These are phyloP conservation scores for Cassiopea xamachana DNA, from an alignment of 30 jellyfish, hydroid and myxozoan species.

Conservation along the genomic window DNA sequence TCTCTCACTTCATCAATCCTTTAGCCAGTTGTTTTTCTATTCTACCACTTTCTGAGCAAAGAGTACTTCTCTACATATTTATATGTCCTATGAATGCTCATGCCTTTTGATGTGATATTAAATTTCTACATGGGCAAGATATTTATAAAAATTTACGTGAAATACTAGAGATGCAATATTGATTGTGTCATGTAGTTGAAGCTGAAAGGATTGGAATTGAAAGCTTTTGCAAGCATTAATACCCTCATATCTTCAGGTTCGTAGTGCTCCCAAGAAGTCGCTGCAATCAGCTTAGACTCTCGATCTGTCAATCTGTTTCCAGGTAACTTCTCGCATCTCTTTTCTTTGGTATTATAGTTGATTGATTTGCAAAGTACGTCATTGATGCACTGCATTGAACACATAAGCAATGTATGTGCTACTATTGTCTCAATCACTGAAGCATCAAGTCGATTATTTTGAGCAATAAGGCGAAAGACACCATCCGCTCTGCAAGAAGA, in stretches of 20 bases:
- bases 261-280: constrained; percentile 15
- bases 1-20: no score
- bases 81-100: no score
- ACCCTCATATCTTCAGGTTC: constrained; percentile 11
- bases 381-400: neutral
- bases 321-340: constrained; percentile 17
- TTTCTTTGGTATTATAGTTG: neutral
- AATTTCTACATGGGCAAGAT: no score
- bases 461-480: neutral
- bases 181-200: no score
- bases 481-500: constrained; percentile 5
- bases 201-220: no score
- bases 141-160: no score
- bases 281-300: neutral
- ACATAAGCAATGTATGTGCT: neutral
- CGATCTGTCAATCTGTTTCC: neutral
- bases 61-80: no score
- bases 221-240: neutral
- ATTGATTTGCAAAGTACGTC: neutral
- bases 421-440: neutral
- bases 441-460: neutral
- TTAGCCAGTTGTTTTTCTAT: no score
- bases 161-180: no score
- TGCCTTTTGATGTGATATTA: no score
- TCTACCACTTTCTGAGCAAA: no score